phyloP scores from a whole-genome alignment of 2,888 invertebrate genomes.

The Patella pellucida region DNA sequence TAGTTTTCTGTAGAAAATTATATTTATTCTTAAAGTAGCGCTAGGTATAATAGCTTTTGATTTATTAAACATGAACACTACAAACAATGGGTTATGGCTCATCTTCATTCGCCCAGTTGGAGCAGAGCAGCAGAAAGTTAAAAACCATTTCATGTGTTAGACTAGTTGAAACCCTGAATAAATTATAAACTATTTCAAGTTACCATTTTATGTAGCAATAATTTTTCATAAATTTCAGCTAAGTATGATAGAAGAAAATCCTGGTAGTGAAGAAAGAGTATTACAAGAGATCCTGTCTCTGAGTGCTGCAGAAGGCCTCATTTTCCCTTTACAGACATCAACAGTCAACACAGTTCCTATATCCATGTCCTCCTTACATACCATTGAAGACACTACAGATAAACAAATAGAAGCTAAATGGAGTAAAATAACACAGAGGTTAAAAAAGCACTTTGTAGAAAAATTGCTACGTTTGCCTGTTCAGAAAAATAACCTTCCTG shows the following conservation, averaged over 20 bases:
- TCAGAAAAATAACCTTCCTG: constrained; percentile 33
- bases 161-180: background rate
- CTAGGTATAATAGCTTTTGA: too few species aligned
- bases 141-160: too few species aligned
- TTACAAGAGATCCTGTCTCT: constrained; percentile 60
- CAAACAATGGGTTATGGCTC: too few species aligned
- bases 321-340: constrained; percentile 54
- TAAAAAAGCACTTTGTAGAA: constrained; percentile 54
- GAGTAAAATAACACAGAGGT: constrained; percentile 38
- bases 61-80: too few species aligned
- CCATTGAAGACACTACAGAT: constrained; percentile 60
- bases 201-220: background rate
- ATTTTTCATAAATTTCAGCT: constrained; percentile 37
- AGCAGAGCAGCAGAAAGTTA: too few species aligned
- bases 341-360: constrained; percentile 43
- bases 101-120: too few species aligned
- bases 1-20: too few species aligned
- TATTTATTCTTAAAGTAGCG: too few species aligned
- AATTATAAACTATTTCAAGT: background rate
- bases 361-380: constrained; percentile 63
- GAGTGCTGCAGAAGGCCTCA: constrained; percentile 64
- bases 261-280: constrained; percentile 64
- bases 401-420: constrained; percentile 49
- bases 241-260: constrained; percentile 52
- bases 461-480: constrained; percentile 53